Evolutionary conservation across 2,888 invertebrate genomes (phyloP), one percentile per base, ranked within the genome.

Genomic region (Chorisops tibialis): DNA sequence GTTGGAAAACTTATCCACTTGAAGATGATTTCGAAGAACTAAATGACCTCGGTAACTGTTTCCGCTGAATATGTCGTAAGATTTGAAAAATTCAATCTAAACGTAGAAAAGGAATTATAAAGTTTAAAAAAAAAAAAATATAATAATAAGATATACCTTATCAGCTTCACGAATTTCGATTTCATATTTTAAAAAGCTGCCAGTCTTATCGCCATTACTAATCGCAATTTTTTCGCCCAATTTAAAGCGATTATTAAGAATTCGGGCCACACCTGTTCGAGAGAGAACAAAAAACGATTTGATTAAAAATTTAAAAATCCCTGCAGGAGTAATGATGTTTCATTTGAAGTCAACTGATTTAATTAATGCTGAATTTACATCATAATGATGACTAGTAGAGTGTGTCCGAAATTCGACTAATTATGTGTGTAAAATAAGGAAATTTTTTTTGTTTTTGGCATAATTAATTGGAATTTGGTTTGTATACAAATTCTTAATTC

Each of bases 121-220:
- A 35, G 11, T 35, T 21, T 56, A 41, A 56, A 56, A 41, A 14
- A 56, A 52, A 24, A 38, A 50, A 21, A 21, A 45, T 16, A 48
- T 48, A 48, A 14, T 11, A 11, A 56, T 60, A 60, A 64, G 59
- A 54, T 61, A 69, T 68, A 77, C 77, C 74, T 72, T 71, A 72
- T 79, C 77, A 65, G 76, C 74, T 68, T 77, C 77, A 62, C 78
- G 77, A 68, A 79, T 68, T 73, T 79, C 79, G 63, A 78, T 64
- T 69, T 78, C 77, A 69, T 76, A 78, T 67, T 74, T 77, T 54
- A 79, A 69, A 68, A 70, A 73, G 62, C 73, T 74, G 22, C 73
- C 71, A 62, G 69, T 69, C 65, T 70, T 72, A 67, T 75, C 74
- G 52, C 78, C 78, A 68, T 73, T 76, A 60, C 71, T 72, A 63